Conservation (phyloP, 2,888 invertebrate genomes). For the Parnassius mnemosyne region DNA sequence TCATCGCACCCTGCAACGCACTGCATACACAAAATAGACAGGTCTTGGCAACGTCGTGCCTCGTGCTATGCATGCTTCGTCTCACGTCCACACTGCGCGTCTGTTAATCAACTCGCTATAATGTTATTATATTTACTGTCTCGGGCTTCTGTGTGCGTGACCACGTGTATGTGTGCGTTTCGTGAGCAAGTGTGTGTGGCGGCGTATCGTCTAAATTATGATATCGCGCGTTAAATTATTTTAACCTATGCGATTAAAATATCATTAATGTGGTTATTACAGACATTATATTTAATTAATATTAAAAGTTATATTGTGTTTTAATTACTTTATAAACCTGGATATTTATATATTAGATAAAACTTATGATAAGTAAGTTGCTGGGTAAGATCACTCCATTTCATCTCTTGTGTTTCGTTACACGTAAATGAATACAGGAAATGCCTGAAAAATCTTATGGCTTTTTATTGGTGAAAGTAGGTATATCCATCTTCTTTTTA, state of each 20-base stretch:
- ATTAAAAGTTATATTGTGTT: too few relatives aligned
- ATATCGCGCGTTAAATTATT: slow-evolving; percentile 4
- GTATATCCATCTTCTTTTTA: too few relatives aligned
- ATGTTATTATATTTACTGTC: background rate
- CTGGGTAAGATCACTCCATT: too few relatives aligned
- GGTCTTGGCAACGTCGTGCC: background rate
- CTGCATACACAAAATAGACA: background rate
- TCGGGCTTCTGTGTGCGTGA: background rate
- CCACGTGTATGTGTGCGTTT: background rate
- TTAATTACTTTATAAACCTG: too few relatives aligned
- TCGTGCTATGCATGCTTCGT: slow-evolving; percentile 2
- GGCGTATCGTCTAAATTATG: slow-evolving; percentile 12
- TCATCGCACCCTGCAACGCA: background rate
- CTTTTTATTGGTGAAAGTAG: too few relatives aligned
- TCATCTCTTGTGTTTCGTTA: too few relatives aligned
- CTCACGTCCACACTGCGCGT: slow-evolving; percentile 12
- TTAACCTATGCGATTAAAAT: slow-evolving; percentile 1
- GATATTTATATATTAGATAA: too few relatives aligned
- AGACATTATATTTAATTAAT: too few relatives aligned
- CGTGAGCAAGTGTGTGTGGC: background rate
- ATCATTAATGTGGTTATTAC: background rate
- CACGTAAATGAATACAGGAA: too few relatives aligned
- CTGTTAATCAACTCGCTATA: too few relatives aligned
- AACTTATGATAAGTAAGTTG: too few relatives aligned
- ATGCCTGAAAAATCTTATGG: too few relatives aligned